phyloP scores from a whole-genome alignment of 2,888 invertebrate species.

The Aelia acuminata region DNA sequence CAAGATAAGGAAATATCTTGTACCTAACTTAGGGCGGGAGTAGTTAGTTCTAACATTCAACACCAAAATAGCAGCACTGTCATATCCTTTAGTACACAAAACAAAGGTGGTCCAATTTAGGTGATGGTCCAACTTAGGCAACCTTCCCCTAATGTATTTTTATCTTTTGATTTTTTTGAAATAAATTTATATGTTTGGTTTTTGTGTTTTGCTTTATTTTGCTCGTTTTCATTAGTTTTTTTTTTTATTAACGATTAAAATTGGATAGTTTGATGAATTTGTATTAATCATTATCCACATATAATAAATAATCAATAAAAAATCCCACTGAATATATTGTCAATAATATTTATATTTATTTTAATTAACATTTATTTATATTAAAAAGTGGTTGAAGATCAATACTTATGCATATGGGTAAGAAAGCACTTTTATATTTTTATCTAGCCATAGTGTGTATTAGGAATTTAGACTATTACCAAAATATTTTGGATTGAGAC shows the following conservation, averaged over 20 bases:
- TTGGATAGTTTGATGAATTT: conserved; percentile 25
- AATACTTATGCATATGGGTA: conserved; percentile 29
- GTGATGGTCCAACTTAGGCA: no score
- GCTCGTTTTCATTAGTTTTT: conserved; percentile 26
- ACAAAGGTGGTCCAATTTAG: no score
- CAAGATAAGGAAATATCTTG: no score
- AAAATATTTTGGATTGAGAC: conserved; percentile 58
- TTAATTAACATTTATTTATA: not conserved
- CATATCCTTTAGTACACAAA: no score
- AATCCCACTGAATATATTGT: conserved; percentile 32
- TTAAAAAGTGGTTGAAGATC: conserved; percentile 1
- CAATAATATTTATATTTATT: conserved; percentile 11
- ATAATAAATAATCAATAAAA: not conserved
- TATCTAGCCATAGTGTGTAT: conserved; percentile 52
- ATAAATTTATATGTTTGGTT: conserved; percentile 65
- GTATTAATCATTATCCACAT: not conserved
- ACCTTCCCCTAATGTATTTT: conserved; percentile 63
- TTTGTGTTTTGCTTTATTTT: conserved; percentile 61
- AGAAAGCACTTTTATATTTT: conserved; percentile 58
- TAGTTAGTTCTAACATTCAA: no score
- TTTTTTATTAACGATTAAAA: conserved; percentile 18
- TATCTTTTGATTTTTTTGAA: conserved; percentile 62
- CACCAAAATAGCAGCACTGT: no score
- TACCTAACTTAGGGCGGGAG: no score
- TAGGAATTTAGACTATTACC: conserved; percentile 50